These are phyloP conservation scores for Agonopterix heracliana DNA, from an alignment of 2,888 invertebrate genomes.

Conservation along the genomic window DNA sequence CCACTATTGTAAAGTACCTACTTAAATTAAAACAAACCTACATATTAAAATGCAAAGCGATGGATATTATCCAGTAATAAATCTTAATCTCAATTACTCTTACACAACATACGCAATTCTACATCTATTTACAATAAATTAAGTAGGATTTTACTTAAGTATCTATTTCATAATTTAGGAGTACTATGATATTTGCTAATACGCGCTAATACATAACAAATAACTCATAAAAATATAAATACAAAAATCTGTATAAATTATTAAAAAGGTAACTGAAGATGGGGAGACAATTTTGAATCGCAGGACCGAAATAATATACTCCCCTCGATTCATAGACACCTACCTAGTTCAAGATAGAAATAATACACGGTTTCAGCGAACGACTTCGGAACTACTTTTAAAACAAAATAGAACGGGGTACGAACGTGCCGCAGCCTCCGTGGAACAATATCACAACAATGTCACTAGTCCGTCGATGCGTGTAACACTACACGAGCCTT, in stretches of 20 bases:
- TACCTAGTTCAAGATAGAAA: neutral
- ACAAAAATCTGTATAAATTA: neutral
- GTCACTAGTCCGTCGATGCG: neutral
- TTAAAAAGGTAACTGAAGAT: too few relatives aligned
- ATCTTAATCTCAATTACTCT: conserved; percentile 2
- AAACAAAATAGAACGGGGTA: conserved; percentile 30
- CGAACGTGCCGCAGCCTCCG: too few relatives aligned
- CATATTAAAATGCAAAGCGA: conserved; percentile 27
- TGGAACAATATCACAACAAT: neutral
- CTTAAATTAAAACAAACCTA: conserved; percentile 4
- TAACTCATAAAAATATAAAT: conserved; percentile 9
- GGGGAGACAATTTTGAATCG: too few relatives aligned
- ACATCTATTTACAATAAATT: conserved; percentile 10
- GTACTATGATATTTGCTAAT: conserved; percentile 2
- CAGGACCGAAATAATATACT: too few relatives aligned
- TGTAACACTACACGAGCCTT: too few relatives aligned
- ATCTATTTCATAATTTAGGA: conserved; percentile 1
- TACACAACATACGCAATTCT: neutral
- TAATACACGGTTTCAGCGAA: conserved; percentile 8
- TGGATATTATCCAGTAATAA: neutral
- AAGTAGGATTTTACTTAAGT: conserved; percentile 9
- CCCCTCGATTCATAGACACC: neutral
- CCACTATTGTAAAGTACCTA: conserved; percentile 19
- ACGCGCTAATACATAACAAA: conserved; percentile 1
- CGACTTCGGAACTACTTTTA: conserved; percentile 26